These are phyloP conservation scores for Melanotaenia parkinsoni DNA, from an alignment of 2,797 vertebrate genomes.

Conservation along the genomic window DNA sequence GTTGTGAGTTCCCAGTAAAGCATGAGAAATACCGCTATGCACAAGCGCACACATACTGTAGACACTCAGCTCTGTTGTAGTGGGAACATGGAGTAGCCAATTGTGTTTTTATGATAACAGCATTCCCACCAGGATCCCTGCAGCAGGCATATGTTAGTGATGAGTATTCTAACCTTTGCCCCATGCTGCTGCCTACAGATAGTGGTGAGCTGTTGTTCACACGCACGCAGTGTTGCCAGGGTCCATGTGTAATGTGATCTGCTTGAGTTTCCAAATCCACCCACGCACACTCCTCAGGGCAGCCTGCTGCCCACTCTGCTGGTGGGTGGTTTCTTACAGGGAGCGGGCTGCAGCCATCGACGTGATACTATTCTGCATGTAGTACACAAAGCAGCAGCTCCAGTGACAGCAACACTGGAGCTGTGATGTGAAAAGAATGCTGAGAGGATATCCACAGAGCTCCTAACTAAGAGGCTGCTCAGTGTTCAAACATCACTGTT, in stretches of 20 bases:
- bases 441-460: conserved; percentile 64
- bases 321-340: conserved; percentile 82
- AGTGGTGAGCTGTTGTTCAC: conserved; percentile 78
- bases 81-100: conserved; percentile 64
- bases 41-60: conserved; percentile 22
- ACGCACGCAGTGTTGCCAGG: conserved; percentile 76
- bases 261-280: conserved; percentile 82
- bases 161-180: conserved; percentile 79
- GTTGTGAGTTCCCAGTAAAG: conserved; percentile 48
- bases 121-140: conserved; percentile 74
- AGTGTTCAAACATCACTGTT: conserved; percentile 62
- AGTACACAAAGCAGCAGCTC: conserved; percentile 64
- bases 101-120: conserved; percentile 71
- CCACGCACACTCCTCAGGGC: conserved; percentile 81
- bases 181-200: conserved; percentile 80
- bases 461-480: conserved; percentile 52
- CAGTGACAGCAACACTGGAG: conserved; percentile 64
- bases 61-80: conserved; percentile 53
- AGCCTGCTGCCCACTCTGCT: conserved; percentile 83
- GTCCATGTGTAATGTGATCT: conserved; percentile 84
- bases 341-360: conserved; percentile 72
- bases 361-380: conserved; percentile 78
- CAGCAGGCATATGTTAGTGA: conserved; percentile 80
- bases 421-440: conserved; percentile 61
- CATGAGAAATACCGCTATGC: conserved; percentile 36